Evolutionary conservation across 2,888 invertebrate species (phyloP).

Genomic region (Terebella lapidaria): DNA sequence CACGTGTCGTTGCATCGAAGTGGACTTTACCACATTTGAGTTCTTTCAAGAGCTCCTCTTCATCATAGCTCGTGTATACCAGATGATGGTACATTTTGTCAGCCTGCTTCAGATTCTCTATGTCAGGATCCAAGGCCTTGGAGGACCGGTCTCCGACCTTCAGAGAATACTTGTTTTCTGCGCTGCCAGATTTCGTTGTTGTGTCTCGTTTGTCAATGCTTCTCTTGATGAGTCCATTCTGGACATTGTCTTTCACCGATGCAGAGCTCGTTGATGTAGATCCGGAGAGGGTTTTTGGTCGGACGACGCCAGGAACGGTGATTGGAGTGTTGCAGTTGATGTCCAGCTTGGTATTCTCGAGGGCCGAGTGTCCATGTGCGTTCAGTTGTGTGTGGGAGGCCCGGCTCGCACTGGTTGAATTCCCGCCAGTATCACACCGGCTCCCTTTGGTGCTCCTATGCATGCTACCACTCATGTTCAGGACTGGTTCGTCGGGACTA

Average conservation of each 20-base stretch:
- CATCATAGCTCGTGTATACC: conserved; percentile 24
- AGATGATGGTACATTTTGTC: conserved; percentile 23
- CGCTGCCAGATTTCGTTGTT: not conserved
- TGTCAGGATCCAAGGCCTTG: not conserved
- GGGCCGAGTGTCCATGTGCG: not conserved
- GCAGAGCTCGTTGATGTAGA: not conserved
- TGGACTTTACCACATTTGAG: conserved; percentile 12
- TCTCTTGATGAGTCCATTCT: not conserved
- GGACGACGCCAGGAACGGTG: conserved; percentile 1
- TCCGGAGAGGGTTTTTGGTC: not conserved
- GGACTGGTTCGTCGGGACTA: not conserved
- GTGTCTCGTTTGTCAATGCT: not conserved
- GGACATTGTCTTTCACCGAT: not conserved
- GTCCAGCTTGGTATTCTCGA: not conserved
- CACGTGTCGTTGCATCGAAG: not conserved
- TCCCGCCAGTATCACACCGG: not conserved
- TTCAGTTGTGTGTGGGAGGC: not conserved
- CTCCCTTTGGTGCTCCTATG: not conserved
- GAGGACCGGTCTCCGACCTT: not conserved
- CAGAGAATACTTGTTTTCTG: not conserved
- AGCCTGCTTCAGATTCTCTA: conserved; percentile 5
- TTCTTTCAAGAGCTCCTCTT: conserved; percentile 21
- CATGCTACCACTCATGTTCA: too few species aligned
- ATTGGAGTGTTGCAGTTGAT: conserved; percentile 1
- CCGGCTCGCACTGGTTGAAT: not conserved